These are phyloP conservation scores for Marmota flaviventris DNA, from an alignment of 2,113 vertebrate species.

Conservation along the genomic window DNA sequence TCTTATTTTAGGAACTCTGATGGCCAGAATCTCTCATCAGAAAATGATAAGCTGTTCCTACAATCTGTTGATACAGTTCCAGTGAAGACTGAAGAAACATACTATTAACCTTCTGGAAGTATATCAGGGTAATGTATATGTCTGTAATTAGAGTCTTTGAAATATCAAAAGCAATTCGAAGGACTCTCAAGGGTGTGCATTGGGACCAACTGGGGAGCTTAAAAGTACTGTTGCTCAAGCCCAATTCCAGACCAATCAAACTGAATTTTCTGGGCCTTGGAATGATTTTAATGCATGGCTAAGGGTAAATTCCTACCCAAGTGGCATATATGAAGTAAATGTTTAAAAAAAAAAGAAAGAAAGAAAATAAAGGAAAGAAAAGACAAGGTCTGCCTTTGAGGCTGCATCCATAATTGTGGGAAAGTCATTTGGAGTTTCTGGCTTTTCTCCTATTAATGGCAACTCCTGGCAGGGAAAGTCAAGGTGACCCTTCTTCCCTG, in stretches of 20 bases:
- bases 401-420: background rate
- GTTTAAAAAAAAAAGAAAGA: background rate
- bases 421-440: background rate
- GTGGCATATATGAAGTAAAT: background rate
- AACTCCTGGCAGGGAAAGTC: background rate
- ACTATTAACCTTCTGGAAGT: background rate
- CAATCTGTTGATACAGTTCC: background rate
- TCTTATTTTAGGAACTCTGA: slow-evolving; percentile 45
- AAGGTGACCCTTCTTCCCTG: background rate
- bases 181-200: background rate
- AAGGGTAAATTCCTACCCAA: background rate
- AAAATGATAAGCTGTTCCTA: slow-evolving; percentile 17
- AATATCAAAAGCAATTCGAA: background rate
- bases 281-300: background rate
- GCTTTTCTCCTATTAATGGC: background rate
- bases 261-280: background rate
- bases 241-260: background rate
- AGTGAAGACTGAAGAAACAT: background rate
- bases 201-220: background rate
- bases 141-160: background rate
- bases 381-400: background rate
- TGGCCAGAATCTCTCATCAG: slow-evolving; percentile 24
- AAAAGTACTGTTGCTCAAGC: background rate
- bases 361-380: background rate
- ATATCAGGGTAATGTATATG: background rate